Evolutionary conservation across 2,113 vertebrate genomes (phyloP), one percentile per base, ranked within the genome.

Genomic region (Urocitellus parryii): DNA sequence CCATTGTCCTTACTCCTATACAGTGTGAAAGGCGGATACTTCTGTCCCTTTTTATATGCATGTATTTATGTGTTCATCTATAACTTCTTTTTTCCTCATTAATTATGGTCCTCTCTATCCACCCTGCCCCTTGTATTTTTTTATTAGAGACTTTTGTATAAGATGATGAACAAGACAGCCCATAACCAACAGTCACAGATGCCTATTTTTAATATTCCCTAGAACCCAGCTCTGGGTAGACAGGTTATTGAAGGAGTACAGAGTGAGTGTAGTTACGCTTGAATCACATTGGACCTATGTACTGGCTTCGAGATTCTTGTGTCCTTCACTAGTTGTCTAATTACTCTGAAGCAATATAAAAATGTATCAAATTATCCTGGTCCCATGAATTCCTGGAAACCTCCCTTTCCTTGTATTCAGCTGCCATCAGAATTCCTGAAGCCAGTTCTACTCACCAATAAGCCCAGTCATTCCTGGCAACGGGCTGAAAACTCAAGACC

Each of bases 401-500:
- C 8, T 65, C 83, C 58, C 86, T 93, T 82, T 67, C 79, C 85
- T 88, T 74, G 39, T 77, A 42, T 39, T 37, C 5, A 83, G 72
- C 78, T 67, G 32, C 53, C 63, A 80, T 73, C 37, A 34, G 80
- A 79, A 6, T 94, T 79, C 70, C 29, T 78, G 67, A 90, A 90
- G 39, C 61, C 51, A 86, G 32, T 34, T 82, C 86, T 90, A 85
- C 81, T 92, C 53, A 80, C 29, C 68, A 91, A 61, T 2, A 82
- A 79, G 65, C 65, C 92, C 77, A 68, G 68, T 67, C 74, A 51
- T 82, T 80, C 53, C 29, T 88, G 48, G 93, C 18, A 73, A 88
- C 29, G 77, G 45, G 11, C 78, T 83, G 80, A 94, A 97, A 92
- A 95, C 20, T n/a, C 27, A 93, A 48, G 51, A 77, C 74, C 10